These are phyloP conservation scores for Drosophila lini DNA, from an alignment of 1,140 invertebrate genomes.

Conservation along the genomic window DNA sequence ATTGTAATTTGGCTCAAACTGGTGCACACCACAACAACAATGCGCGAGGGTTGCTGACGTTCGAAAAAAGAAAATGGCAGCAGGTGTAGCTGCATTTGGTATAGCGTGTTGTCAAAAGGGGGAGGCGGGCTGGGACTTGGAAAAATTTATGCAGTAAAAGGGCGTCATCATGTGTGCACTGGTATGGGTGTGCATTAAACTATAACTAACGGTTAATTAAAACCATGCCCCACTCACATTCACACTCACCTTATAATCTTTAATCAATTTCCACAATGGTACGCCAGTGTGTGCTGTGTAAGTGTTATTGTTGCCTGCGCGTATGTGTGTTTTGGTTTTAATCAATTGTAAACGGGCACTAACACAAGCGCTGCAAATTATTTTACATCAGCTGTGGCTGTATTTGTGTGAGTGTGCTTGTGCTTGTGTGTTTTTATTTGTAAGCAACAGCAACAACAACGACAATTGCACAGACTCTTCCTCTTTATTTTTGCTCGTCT, in stretches of 20 bases:
- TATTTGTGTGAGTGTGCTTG: constrained; percentile 42
- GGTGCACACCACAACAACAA: constrained; percentile 42
- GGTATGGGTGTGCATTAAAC: constrained; percentile 36
- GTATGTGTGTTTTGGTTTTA: constrained; percentile 77
- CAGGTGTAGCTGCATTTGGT: constrained; percentile 65
- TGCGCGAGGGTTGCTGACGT: constrained; percentile 64
- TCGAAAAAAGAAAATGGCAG: constrained; percentile 73
- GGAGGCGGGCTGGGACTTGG: constrained; percentile 11
- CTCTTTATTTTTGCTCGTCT: constrained; percentile 40
- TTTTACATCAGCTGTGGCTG: constrained; percentile 75
- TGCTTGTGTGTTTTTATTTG: constrained; percentile 56
- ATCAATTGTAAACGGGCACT: constrained; percentile 77
- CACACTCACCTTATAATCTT: constrained; percentile 75
- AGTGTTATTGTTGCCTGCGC: constrained; percentile 34
- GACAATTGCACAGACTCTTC: constrained; percentile 54
- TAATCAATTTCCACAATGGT: constrained; percentile 76
- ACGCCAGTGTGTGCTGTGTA: constrained; percentile 34
- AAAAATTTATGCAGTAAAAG: constrained; percentile 68
- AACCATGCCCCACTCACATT: constrained; percentile 31
- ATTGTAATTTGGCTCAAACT: constrained; percentile 69
- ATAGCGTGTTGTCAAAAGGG: not conserved
- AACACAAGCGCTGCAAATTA: constrained; percentile 72
- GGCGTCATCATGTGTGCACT: constrained; percentile 49
- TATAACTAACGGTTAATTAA: constrained; percentile 66
- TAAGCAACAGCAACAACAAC: constrained; percentile 55